Evolutionary conservation across 1,140 invertebrate species (phyloP).

Genomic region (Ditylenchus dipsaci): DNA sequence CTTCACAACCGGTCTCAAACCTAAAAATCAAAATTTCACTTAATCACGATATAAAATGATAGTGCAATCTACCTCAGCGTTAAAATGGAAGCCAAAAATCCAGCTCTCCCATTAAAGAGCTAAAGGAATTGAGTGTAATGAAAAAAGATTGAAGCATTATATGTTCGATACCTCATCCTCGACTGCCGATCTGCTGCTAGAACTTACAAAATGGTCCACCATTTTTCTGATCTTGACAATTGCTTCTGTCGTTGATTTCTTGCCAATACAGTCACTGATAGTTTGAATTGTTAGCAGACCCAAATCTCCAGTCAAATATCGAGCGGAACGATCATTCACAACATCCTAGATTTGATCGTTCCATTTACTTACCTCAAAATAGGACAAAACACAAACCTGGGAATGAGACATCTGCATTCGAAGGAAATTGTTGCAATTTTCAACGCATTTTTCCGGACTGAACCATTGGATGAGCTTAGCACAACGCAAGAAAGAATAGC

Average conservation of each 20-base stretch:
- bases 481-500: neutral
- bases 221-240: conserved; percentile 4
- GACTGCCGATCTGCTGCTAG: conserved; percentile 37
- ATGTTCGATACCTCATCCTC: conserved; percentile 16
- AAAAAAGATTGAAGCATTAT: no score
- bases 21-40: conserved; percentile 24
- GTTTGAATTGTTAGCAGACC: conserved; percentile 32
- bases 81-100: conserved; percentile 26
- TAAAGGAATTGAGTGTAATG: conserved; percentile 8
- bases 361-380: neutral
- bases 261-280: conserved; percentile 11
- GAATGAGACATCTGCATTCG: neutral
- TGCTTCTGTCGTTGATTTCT: neutral
- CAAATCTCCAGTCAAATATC: conserved; percentile 32
- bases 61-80: conserved; percentile 24
- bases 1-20: conserved; percentile 22
- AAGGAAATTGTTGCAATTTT: neutral
- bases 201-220: conserved; percentile 8
- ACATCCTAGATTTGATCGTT: neutral
- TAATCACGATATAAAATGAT: no score
- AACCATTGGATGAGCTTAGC: neutral
- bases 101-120: conserved; percentile 34
- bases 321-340: neutral
- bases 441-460: neutral
- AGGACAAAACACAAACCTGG: neutral